Evolutionary conservation across 2,797 vertebrate genomes (phyloP), one percentile per base, ranked within the genome.

Genomic region (Sebastes alutus): DNA sequence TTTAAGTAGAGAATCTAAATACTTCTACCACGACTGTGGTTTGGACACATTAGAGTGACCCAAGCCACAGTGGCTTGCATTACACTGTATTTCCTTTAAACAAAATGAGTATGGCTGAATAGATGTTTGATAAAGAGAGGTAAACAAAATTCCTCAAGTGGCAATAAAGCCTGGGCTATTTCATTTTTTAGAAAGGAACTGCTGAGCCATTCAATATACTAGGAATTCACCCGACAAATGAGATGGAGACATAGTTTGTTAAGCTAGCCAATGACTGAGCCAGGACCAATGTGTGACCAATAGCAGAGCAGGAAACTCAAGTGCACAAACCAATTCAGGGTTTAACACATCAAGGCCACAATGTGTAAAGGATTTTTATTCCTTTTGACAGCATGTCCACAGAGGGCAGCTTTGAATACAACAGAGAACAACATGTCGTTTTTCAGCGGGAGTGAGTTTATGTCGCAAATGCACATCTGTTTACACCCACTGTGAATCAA

Each of bases 351-450:
- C 10, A 22, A 27, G 54, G n/a, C 14, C 55, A 72, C 38, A 25
- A 4, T 25, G 12, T 82, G 25, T 30, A 61, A 72, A 76, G 25
- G 14, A 66, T 46, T 73, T 65, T 23, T 83, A 72, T 84, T 81
- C 33, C 22, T 59, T 75, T 73, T 77, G 75, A 86, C 63, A 79
- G 7, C 54, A 38, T 60, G 55, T 66, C 66, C 32, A 22, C 35
- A 65, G 75, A 79, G 25, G 35, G 10, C 27, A 30, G 35, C 69
- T 61, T 67, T 77, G 62, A 86, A 81, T 68, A 78, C 56, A 82
- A 73, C 66, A 69, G 22, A 29, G 29, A 60, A 55, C 49, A 83
- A 58, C 33, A 12, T 58, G 62, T 59, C 67, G 69, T 56, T 61
- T 68, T 72, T 78, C 71, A 75, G 33, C 30, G 9, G 10, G 32